Conservation (phyloP, 2,113 vertebrate species). For the Chloropsis cyanopogon region DNA sequence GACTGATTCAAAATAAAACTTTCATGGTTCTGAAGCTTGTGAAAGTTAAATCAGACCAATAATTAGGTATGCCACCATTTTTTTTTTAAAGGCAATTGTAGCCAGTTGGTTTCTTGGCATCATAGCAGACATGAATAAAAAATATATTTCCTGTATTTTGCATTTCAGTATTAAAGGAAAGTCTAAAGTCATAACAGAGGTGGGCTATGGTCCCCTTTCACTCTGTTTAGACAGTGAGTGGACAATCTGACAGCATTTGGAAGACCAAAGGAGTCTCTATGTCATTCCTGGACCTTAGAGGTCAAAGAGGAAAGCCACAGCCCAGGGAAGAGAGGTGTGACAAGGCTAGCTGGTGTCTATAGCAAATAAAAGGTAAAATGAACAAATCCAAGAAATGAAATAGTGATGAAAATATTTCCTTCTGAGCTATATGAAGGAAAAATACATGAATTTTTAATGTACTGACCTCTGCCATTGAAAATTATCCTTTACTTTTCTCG, state of each 20-base stretch:
- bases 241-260: not conserved
- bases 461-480: not conserved
- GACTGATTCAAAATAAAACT: not conserved
- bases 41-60: not conserved
- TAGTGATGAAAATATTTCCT: not conserved
- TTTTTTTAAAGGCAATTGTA: not conserved
- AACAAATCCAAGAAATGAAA: not conserved
- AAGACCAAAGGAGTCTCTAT: not conserved
- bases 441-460: not conserved
- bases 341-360: not conserved
- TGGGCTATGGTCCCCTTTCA: not conserved
- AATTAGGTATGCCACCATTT: not conserved
- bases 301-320: not conserved
- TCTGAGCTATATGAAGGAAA: not conserved
- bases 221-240: not conserved
- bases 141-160: not conserved
- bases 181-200: not conserved
- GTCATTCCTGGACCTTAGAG: not conserved
- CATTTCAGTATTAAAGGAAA: not conserved
- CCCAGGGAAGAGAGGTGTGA: not conserved
- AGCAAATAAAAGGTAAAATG: not conserved
- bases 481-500: not conserved
- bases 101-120: not conserved
- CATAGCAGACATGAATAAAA: not conserved
- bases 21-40: not conserved